phyloP scores from a whole-genome alignment of 2,888 invertebrate species.

The Apamea monoglypha region DNA sequence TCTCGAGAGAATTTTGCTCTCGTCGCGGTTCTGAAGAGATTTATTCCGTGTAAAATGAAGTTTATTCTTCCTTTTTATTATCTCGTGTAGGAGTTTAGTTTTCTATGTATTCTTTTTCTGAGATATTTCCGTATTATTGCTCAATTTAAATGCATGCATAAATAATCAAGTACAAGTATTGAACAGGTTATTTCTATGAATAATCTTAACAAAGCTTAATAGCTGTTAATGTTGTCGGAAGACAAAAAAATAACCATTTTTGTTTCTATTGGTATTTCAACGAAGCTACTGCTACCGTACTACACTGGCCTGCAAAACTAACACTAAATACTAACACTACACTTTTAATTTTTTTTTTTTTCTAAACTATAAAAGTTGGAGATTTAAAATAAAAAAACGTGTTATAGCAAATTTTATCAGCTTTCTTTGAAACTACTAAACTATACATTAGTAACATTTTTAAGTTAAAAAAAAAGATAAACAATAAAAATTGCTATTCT shows the following conservation, averaged over 20 bases:
- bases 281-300: conserved; percentile 43
- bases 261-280: conserved; percentile 60
- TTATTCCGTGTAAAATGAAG: conserved; percentile 82
- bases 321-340: too few relatives aligned
- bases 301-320: conserved; percentile 11
- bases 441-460: too few relatives aligned
- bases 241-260: conserved; percentile 34
- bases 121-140: conserved; percentile 18
- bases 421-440: too few relatives aligned
- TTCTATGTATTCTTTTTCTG: conserved; percentile 37
- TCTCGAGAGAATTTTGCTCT: conserved; percentile 83
- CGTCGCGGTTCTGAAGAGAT: conserved; percentile 80
- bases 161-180: conserved; percentile 4
- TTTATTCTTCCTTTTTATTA: conserved; percentile 72
- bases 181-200: conserved; percentile 17
- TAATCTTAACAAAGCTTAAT: conserved; percentile 24
- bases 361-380: too few relatives aligned
- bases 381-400: too few relatives aligned
- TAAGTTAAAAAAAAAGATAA: too few relatives aligned
- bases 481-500: too few relatives aligned
- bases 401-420: too few relatives aligned
- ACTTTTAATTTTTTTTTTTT: too few relatives aligned
- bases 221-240: conserved; percentile 9
- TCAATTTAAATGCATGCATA: conserved; percentile 29
- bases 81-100: conserved; percentile 52